Evolutionary conservation across 1,140 invertebrate genomes (phyloP), one percentile per base, ranked within the genome.

Genomic region (Chironomus striatipennis): DNA sequence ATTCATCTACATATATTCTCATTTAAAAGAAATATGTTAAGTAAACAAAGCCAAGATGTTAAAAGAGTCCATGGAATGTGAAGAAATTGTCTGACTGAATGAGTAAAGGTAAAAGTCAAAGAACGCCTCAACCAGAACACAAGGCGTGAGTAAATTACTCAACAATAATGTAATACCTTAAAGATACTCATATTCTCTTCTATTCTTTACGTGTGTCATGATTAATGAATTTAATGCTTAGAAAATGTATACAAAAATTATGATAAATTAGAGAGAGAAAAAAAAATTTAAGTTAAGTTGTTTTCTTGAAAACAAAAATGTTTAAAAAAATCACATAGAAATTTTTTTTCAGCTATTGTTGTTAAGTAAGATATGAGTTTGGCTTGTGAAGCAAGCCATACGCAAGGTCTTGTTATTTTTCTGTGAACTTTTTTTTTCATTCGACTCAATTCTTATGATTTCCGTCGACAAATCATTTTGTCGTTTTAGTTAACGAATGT

Each of bases 211-310:
- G 47, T 57, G 47, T 57, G 18, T 70, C 47, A 70, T 70, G 65
- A 70, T 70, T 70, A 70, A 70, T 70, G 65, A 70, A 70, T 70
- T 70, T 70, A 18, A 70, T 70, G 65, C 20, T 70, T 12, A 70
- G n/a, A 57, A 57, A 2, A 57, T n/a, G n/a, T n/a, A 34, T n/a
- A 57, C 18, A 17, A 70, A 70, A 70, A 70, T 70, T 70, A 70
- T 70, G 65, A 70, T 70, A 70, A 70, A 70, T 70, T 70, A 20
- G 65, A n/a, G 47, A 57, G 47, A 15, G n/a, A 15, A 5, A 12
- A 57, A 57, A 57, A 57, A n/a, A 57, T 57, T 57, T 57, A 57
- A 57, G 15, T 57, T 7, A 57, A 57, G 47, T 57, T 57, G 47
- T 57, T 57, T 57, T 57, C 12, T 34, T 57, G n/a, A 57, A 47